Percentiles rank a stretch among this genome's conserved stretches.
These are phyloP conservation scores for Galemys pyrenaicus DNA, from an alignment of 2,113 vertebrate genomes.

Conservation along the genomic window DNA sequence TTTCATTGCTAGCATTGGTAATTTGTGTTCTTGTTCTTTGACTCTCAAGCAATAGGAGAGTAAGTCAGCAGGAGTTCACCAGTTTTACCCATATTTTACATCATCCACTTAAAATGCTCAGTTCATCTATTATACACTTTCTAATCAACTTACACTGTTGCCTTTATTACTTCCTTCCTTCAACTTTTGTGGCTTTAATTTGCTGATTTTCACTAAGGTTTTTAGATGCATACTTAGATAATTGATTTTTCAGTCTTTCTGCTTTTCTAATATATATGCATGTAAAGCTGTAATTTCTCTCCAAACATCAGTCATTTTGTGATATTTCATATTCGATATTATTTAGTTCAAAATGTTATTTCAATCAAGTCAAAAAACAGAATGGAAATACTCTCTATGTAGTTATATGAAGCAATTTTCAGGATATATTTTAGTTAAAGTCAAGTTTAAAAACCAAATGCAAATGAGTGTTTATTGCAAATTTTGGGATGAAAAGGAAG, in stretches of 20 bases:
- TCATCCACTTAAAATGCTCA: neutral
- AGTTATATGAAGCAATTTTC: neutral
- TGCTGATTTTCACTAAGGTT: neutral
- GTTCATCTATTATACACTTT: neutral
- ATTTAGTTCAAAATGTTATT: neutral
- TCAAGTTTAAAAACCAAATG: neutral
- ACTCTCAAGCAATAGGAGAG: neutral
- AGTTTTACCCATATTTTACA: neutral
- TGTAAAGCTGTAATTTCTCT: neutral
- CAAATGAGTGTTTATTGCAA: neutral
- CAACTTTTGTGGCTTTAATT: neutral
- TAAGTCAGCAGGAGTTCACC: neutral
- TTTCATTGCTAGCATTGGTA: neutral
- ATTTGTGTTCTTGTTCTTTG: neutral
- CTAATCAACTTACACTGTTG: neutral
- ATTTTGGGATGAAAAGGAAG: neutral
- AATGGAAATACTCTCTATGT: slow-evolving; percentile 14
- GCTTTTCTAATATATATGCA: neutral
- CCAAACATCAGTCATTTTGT: neutral
- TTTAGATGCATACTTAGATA: neutral
- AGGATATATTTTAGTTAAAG: neutral
- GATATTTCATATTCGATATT: slow-evolving; percentile 23
- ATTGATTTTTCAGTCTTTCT: neutral
- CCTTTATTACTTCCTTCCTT: neutral
- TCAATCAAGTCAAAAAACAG: neutral